These are phyloP conservation scores for Drosophila anceps DNA, from an alignment of 2,888 invertebrate species.

Conservation along the genomic window DNA sequence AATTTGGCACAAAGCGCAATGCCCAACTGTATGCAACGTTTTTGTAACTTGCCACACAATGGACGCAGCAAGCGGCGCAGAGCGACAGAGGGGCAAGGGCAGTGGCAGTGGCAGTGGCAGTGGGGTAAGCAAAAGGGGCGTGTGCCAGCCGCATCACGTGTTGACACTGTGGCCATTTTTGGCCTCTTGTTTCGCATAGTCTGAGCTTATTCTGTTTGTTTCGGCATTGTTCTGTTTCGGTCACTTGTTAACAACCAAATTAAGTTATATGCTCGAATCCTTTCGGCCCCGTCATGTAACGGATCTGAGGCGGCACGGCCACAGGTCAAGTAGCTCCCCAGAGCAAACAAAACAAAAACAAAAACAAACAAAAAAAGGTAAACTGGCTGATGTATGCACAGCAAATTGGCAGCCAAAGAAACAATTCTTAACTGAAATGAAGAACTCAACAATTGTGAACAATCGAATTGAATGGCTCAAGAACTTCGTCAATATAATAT, in stretches of 20 bases:
- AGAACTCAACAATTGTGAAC: background rate
- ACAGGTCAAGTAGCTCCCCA: conserved; percentile 23
- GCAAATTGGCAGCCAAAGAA: conserved; percentile 13
- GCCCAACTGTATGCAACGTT: conserved; percentile 61
- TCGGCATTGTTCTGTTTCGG: conserved; percentile 50
- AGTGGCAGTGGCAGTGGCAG: background rate
- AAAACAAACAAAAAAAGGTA: conserved; percentile 3
- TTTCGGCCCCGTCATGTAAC: conserved; percentile 10
- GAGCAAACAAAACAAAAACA: background rate
- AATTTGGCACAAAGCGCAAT: conserved; percentile 53
- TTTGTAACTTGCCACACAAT: conserved; percentile 42
- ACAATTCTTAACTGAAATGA: background rate
- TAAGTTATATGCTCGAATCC: conserved; percentile 64
- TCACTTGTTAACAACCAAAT: conserved; percentile 70
- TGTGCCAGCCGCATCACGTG: conserved; percentile 48
- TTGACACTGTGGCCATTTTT: conserved; percentile 51
- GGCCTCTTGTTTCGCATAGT: conserved; percentile 19
- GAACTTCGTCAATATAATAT: conserved; percentile 4
- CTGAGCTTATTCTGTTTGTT: conserved; percentile 15
- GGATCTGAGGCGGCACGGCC: background rate
- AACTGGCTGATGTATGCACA: background rate
- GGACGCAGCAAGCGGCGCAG: background rate
- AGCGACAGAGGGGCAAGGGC: too few species aligned
- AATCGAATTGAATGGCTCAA: conserved; percentile 2
- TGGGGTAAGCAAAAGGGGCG: background rate